phyloP scores from a whole-genome alignment of 2,888 invertebrate species.

The Tenthredo livida region DNA sequence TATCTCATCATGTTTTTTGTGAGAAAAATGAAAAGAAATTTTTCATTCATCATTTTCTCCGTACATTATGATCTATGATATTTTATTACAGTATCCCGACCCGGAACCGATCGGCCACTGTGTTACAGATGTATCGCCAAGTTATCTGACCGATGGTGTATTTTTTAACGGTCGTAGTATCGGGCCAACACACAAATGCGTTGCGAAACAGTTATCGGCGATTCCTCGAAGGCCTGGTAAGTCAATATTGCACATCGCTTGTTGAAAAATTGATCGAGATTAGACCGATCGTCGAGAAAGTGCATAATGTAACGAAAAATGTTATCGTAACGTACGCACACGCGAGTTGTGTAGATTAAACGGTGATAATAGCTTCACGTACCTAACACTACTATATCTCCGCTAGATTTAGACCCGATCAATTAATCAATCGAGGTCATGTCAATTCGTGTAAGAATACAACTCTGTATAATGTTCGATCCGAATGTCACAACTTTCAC shows the following conservation, averaged over 20 bases:
- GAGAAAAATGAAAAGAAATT: background rate
- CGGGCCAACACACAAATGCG: slow-evolving; percentile 38
- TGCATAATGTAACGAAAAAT: background rate
- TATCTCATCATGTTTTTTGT: slow-evolving; percentile 11
- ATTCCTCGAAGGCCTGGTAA: slow-evolving; percentile 25
- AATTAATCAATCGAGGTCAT: slow-evolving; percentile 44
- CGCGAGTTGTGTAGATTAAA: background rate
- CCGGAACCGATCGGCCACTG: slow-evolving; percentile 57
- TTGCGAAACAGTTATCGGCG: slow-evolving; percentile 42
- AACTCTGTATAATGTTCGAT: background rate
- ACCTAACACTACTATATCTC: background rate
- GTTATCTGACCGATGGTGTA: slow-evolving; percentile 53
- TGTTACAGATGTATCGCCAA: slow-evolving; percentile 53
- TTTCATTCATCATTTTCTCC: background rate
- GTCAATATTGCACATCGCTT: background rate
- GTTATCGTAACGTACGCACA: background rate
- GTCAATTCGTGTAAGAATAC: slow-evolving; percentile 8
- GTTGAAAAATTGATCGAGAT: background rate
- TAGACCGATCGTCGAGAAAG: background rate
- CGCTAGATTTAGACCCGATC: slow-evolving; percentile 17
- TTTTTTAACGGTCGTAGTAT: slow-evolving; percentile 32
- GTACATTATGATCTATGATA: background rate
- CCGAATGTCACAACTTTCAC: slow-evolving; percentile 29
- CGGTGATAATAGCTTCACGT: background rate
- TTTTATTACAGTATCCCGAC: slow-evolving; percentile 58